Conservation (phyloP, 2,113 vertebrate species). For the Megaleporinus macrocephalus region DNA sequence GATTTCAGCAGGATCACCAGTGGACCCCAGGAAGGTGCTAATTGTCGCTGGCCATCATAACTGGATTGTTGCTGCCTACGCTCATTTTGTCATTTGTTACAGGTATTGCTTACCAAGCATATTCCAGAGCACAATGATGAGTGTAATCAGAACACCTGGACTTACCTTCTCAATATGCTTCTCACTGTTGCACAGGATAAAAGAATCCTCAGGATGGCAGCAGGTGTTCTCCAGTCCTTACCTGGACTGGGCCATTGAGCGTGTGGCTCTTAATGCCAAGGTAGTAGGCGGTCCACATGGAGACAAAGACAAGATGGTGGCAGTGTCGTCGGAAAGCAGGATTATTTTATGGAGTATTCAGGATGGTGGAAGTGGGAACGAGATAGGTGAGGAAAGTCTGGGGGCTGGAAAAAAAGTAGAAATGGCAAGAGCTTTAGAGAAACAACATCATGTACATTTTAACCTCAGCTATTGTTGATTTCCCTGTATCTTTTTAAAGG, state of each 20-base stretch:
- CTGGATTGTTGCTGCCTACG: constrained; percentile 98
- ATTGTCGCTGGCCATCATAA: constrained; percentile 97
- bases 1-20: constrained; percentile 81
- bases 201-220: constrained; percentile 97
- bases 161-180: background rate
- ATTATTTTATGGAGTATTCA: constrained; percentile 98
- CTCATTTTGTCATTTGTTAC: constrained; percentile 98
- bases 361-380: constrained; percentile 92
- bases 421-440: background rate
- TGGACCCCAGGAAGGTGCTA: constrained; percentile 94
- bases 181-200: constrained; percentile 80
- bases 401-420: background rate
- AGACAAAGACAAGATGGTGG: constrained; percentile 99
- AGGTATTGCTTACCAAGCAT: constrained; percentile 75
- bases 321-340: constrained; percentile 90
- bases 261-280: constrained; percentile 96
- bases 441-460: background rate
- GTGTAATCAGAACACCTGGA: background rate
- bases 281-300: constrained; percentile 96
- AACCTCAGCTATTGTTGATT: background rate
- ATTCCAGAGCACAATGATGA: background rate
- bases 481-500: constrained; percentile 70
- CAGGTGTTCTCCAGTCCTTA: constrained; percentile 96
- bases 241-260: constrained; percentile 92
- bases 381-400: constrained; percentile 85